phyloP scores from a whole-genome alignment of 92 coral and sea anemone species.

The Diadumene lineata region DNA sequence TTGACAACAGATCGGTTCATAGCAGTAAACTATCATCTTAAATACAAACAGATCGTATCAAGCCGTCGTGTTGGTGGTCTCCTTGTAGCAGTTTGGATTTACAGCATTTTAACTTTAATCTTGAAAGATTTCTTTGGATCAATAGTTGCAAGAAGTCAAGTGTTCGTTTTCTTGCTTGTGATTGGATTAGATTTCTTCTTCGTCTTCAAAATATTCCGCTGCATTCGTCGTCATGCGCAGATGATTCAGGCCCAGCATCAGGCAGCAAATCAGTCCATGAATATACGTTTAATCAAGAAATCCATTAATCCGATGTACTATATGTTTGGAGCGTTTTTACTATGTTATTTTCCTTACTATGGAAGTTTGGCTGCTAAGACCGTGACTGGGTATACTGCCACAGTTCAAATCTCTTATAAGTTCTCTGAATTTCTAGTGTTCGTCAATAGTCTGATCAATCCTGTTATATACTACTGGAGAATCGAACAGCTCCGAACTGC shows the following conservation, averaged over 20 bases:
- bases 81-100: background rate
- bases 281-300: constrained; percentile 5
- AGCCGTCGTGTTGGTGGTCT: background rate
- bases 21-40: constrained; percentile 5
- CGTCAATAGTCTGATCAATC: constrained; percentile 12
- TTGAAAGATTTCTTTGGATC: background rate
- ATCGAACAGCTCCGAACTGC: constrained; percentile 20
- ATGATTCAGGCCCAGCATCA: constrained; percentile 18
- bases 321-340: constrained; percentile 4
- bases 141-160: background rate
- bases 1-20: constrained; percentile 13
- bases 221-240: constrained; percentile 4
- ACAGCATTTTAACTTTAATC: background rate
- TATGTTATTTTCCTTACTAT: constrained; percentile 2
- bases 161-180: background rate
- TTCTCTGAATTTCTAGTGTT: constrained; percentile 15
- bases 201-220: background rate
- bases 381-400: background rate
- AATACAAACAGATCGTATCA: constrained; percentile 1
- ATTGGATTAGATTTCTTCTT: constrained; percentile 7
- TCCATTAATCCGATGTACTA: constrained; percentile 5
- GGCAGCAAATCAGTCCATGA: background rate
- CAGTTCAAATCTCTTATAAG: background rate
- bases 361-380: background rate
- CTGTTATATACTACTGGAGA: constrained; percentile 24